phyloP scores from a whole-genome alignment of 2,797 vertebrate species.

The Gymnoscopelus braueri region DNA sequence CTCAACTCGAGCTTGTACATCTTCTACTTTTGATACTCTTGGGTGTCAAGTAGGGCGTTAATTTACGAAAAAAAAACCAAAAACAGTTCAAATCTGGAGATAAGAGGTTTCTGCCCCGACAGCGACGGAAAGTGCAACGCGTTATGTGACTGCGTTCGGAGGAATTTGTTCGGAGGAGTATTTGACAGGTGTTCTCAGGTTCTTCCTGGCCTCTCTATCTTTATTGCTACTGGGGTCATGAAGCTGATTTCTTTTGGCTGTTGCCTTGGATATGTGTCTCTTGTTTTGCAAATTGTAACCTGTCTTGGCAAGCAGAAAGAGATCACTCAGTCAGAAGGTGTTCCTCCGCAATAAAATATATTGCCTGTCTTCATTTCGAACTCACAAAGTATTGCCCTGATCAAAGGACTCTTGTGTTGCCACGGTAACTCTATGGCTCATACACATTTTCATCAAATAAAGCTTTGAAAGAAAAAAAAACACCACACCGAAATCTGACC shows the following conservation, averaged over 20 bases:
- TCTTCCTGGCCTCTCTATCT: constrained; percentile 58
- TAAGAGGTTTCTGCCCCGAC: no score
- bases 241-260: constrained; percentile 68
- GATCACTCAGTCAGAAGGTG: constrained; percentile 55
- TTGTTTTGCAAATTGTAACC: constrained; percentile 72
- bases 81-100: no score
- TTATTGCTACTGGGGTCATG: constrained; percentile 57
- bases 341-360: constrained; percentile 41
- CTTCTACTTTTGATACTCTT: no score
- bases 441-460: no score
- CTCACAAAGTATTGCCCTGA: constrained; percentile 29
- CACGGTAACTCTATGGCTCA: background rate
- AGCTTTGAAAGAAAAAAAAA: no score
- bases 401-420: constrained; percentile 14
- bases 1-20: no score
- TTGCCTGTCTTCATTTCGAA: constrained; percentile 15
- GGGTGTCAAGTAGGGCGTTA: no score
- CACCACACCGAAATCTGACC: no score
- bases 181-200: constrained; percentile 74
- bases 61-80: no score
- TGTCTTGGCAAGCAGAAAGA: constrained; percentile 73
- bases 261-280: constrained; percentile 67
- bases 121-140: no score
- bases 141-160: constrained; percentile 44
- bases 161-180: constrained; percentile 66